Evolutionary conservation across 1,140 invertebrate genomes (phyloP), one percentile per base, ranked within the genome.

Genomic region (Anoplolepis gracilipes): DNA sequence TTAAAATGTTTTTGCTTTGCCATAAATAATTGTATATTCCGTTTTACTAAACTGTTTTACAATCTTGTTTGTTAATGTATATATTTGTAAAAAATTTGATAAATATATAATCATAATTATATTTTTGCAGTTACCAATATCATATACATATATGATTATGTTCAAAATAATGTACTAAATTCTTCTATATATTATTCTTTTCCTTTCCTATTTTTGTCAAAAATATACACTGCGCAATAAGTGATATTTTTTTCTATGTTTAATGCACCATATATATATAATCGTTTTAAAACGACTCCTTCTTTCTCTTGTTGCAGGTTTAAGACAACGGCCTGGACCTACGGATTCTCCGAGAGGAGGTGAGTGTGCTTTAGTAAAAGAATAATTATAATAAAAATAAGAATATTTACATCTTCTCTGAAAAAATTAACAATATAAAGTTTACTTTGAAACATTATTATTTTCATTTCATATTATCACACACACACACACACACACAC

Each of bases 341-440:
- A 95, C 94, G 53, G 94, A 94, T 69, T 86, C 92, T 46, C 91
- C 94, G 53, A 92, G 90, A 88, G 90, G 92, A 85, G 93, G 94
- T 94, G 82, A 94, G 85, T 88, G 57, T 49, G 19, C 25, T 16
- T 22, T n/a, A 10, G 30, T 28, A 8, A 39, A 33, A 42, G 5
- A 42, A 22, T 5, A 65, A 19, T 0, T 1, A n/a, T 6, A 46
- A 46, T 16, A 53, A 25, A 53, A 36, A 8, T 3, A 5, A 25
- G 6, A 62, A 5, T 28, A 22, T 42, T 22, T 10, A 25, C 8
- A 30, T 30, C 22, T 75, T 25, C 1, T 55, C 11, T 28, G 59
- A 33, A 16, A 16, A 19, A 33, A 30, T 25, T 36, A 36, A 2
- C 13, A 13, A 22, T 16, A 36, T 25, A 25, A 75, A 73, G 6